Conservation (phyloP, 2,113 vertebrate genomes). For the Carassius carassius region DNA sequence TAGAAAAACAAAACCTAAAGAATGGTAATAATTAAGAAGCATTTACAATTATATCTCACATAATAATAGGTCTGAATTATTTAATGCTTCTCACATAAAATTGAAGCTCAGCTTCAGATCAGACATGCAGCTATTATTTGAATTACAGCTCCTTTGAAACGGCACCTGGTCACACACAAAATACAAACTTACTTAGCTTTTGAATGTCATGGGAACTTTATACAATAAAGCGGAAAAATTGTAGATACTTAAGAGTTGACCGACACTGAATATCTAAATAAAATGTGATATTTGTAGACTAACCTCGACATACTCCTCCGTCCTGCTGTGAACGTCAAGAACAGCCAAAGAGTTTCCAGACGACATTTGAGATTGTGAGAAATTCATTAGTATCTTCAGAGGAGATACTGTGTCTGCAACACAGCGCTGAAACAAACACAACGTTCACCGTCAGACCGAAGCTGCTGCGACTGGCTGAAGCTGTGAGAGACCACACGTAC, state of each 20-base stretch:
- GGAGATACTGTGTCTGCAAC: constrained; percentile 76
- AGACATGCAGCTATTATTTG: constrained; percentile 73
- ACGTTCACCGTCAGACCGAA: background rate
- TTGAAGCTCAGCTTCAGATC: constrained; percentile 70
- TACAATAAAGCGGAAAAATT: too few relatives aligned
- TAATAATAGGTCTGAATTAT: background rate
- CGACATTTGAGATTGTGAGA: constrained; percentile 67
- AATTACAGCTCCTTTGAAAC: constrained; percentile 75
- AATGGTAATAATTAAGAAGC: too few relatives aligned
- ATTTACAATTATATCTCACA: background rate
- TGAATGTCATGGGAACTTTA: background rate
- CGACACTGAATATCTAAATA: background rate
- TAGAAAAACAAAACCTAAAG: background rate
- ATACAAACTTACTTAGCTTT: background rate
- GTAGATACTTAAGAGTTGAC: background rate
- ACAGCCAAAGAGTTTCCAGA: background rate
- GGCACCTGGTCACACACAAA: constrained; percentile 68
- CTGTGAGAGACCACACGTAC: constrained; percentile 50
- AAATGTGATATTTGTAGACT: background rate
- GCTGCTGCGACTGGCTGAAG: background rate
- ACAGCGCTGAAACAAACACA: constrained; percentile 69
- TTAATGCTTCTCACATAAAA: constrained; percentile 54
- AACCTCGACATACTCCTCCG: constrained; percentile 49
- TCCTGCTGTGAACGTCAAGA: constrained; percentile 63
- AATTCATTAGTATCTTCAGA: constrained; percentile 71